Base-by-base conservation (phyloP, 1,140 invertebrate genomes). In the Drosophila sproati region DNA sequence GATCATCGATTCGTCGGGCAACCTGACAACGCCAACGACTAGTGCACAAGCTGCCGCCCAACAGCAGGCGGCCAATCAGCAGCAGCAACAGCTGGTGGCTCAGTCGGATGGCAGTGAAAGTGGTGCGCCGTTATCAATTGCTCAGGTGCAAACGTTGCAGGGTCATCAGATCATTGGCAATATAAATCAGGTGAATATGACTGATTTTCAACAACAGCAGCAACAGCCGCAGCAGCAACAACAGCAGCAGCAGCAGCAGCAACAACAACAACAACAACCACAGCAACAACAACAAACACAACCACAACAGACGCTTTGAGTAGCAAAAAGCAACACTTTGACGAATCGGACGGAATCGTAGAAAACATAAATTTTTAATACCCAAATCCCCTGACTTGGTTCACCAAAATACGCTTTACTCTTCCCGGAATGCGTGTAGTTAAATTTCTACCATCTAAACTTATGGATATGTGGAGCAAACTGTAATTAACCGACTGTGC, bases 131-230 rank as follows among this genome's bases (percentile, higher is more conserved):
- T 47, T 92, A 20, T 92, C 92, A 1, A 92, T 92, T 59, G 91
- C 92, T 7, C 92, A 92, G 73, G 92, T 92, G 54, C 92, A 92
- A 75, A 92, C 91, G 35, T 62, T 92, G 86, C 92, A 92, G 64
- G 92, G 92, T 43, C 92, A 92, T 78, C 92, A 92, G 79, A 89
- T 92, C 45, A 78, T 92, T 69, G 82, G 91, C 69, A 92, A 92
- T 80, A 73, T 92, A 4, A 92, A 92, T 85, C 92, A 92, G 92
- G 92, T 92, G 91, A 92, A 92, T 92, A 91, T 92, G 71, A 87
- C 88, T 87, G 91, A 92, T 78, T 92, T 91, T 71, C 89, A 92
- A 70, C 80, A 91, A 56, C 91, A 89, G 37, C 83, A 87, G 29
- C 79, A 71, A 12, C 73, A 71, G 7, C 81, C 82, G 5, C 71